Evolutionary conservation across 2,888 invertebrate species (phyloP), one percentile per base, ranked within the genome.

Genomic region (Diploptera punctata): DNA sequence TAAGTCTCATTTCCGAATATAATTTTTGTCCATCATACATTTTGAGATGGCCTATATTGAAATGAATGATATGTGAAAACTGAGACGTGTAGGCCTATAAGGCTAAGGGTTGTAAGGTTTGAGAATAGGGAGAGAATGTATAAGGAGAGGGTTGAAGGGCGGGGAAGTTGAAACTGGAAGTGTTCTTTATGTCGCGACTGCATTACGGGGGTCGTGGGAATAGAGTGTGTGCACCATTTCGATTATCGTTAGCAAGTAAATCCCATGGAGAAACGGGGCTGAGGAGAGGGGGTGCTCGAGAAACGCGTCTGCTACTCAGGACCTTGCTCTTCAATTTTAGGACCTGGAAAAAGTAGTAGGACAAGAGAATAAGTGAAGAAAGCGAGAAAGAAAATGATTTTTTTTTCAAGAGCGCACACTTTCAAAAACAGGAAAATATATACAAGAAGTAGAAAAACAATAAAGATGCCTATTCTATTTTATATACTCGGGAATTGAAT

Each of bases 201-300:
- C 68, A 68, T 54, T 68, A 57, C 54, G 33, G 65, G 57, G 52
- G 21, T 38, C 71, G 71, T 71, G 71, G 71, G 71, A 71, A 71
- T 71, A 18, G 65, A 54, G 38, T 38, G 71, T 43, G 68, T 57
- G 65, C 43, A 16, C 60, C n/a, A 24, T 47, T 71, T 71, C 71
- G 71, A 71, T 71, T 71, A 71, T 60, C 67, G 71, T 71, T 71
- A 71, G 57, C 71, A 33, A 71, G 71, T 60, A 71, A 71, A 68
- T 71, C 71, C 71, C 33, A 16, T n/a, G 57, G 57, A 57, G 54
- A 3, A 49, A n/a, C n/a, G n/a, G n/a, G n/a, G n/a, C 10, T 10
- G 33, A 7, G 47, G n/a, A 47, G 47, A n/a, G 3, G 16, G 47
- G 47, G n/a, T n/a, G 47, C 9, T 3, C 9, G 16, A 47, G 47